A percentile compares a stretch with the other conserved stretches of the same genome.
phyloP scores from a whole-genome alignment of 2,888 invertebrate genomes.

The Ariolimax columbianus region DNA sequence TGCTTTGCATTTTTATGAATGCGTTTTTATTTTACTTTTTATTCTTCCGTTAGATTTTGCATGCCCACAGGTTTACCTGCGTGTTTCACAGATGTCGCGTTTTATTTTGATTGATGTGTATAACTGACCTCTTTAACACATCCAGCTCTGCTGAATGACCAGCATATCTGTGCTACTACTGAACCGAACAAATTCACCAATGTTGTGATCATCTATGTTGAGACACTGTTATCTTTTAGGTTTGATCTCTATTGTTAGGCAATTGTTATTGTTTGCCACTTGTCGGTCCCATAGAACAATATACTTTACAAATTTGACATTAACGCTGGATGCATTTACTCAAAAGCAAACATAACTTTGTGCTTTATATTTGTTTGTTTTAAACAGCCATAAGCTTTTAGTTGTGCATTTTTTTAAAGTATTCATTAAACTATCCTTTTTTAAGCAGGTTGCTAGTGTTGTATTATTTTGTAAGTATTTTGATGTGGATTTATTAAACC shows the following conservation, averaged over 20 bases:
- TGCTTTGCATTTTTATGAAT: too few relatives aligned
- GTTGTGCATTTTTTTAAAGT: conserved; percentile 7
- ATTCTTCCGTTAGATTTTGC: too few relatives aligned
- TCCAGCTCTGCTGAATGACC: background rate
- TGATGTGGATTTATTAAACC: too few relatives aligned
- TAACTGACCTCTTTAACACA: background rate
- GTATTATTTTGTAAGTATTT: background rate
- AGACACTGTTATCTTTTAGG: background rate
- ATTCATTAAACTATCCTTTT: conserved; percentile 29
- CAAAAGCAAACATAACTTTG: background rate
- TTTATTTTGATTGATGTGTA: too few relatives aligned
- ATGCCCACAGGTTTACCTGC: too few relatives aligned
- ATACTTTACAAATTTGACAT: background rate
- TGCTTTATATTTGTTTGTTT: conserved; percentile 6
- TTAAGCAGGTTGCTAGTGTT: background rate
- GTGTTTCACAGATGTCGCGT: too few relatives aligned
- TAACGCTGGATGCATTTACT: conserved; percentile 3
- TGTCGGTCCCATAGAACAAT: background rate
- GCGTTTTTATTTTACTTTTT: too few relatives aligned
- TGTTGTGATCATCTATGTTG: background rate
- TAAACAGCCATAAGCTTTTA: conserved; percentile 19
- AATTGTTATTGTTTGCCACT: background rate
- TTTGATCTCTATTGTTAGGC: background rate
- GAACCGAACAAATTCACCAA: background rate
- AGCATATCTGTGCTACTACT: background rate